Evolutionary conservation across 2,113 vertebrate species (phyloP), one percentile per base, ranked within the genome.

Genomic region (Scopus umbretta): DNA sequence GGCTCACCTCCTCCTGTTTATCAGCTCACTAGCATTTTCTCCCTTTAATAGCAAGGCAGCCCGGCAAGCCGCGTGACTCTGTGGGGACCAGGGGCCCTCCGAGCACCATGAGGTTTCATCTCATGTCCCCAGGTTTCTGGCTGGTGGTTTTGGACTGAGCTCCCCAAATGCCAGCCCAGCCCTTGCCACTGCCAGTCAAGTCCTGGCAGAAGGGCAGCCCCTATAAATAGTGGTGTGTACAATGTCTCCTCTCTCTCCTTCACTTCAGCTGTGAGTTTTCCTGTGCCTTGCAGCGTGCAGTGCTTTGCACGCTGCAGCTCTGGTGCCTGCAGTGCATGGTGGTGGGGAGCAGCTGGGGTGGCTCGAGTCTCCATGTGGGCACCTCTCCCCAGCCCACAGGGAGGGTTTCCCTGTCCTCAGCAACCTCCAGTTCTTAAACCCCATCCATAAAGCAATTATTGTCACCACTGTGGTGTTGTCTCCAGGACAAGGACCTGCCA

Each of bases 141-240:
- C 52, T 82, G 43, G 34, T 80, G 73, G 86, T 90, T 96, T 95
- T 93, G 85, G 81, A 47, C 68, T 25, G 47, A 29, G 19, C 2
- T 90, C 18, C 27, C 36, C 4, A 47, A 74, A 74, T 0, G 0
- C 43, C 87, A 80, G 78, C 56, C 91, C 87, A 93, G 49, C 47
- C 74, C 52, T 82, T 87, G 84, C 53, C 87, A 70, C 90, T 95
- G 90, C 66, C 93, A 47, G 87, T 90, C 90, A 90, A 80, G 53
- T 21, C 53, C 81, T 88, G 87, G 94, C 93, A 92, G 84, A 58
- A 94, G 61, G 36, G 84, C 49, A 92, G 66, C 25, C 43, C 59
- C 74, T 95, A 81, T 82, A 96, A 97, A 97, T 96, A 96, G 84
- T 47, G 2, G 0, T 10, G 52, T 38, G 78, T 65, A 43, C 50